Conservation (phyloP, 1,140 invertebrate species). For the Euura saliciscinereae region DNA sequence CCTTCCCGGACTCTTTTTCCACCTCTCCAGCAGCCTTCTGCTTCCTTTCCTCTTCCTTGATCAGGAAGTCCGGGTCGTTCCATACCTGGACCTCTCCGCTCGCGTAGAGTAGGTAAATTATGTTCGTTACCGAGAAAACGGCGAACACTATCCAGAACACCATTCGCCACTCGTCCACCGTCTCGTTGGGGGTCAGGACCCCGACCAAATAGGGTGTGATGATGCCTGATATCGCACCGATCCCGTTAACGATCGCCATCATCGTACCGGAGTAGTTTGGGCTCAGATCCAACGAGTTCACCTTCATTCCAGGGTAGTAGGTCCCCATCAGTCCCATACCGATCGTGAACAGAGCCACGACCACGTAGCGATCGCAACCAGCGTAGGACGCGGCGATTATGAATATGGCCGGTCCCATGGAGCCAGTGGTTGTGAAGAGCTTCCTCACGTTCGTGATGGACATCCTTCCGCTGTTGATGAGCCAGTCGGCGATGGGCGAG, state of each 20-base stretch:
- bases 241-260: conserved; percentile 80
- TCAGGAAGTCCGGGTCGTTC: conserved; percentile 32
- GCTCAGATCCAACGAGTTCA: conserved; percentile 81
- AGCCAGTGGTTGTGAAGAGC: conserved; percentile 73
- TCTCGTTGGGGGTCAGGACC: not conserved
- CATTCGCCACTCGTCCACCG: conserved; percentile 31
- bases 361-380: conserved; percentile 71
- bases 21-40: not conserved
- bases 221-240: conserved; percentile 1
- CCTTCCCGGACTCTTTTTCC: too few relatives aligned
- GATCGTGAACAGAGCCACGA: conserved; percentile 71
- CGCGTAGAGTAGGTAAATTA: conserved; percentile 54
- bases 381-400: conserved; percentile 81
- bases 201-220: not conserved
- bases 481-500: conserved; percentile 70
- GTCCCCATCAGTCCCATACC: conserved; percentile 77
- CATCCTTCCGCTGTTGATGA: conserved; percentile 64
- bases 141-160: conserved; percentile 63
- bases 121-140: conserved; percentile 57
- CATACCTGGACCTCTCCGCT: conserved; percentile 47
- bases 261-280: conserved; percentile 81
- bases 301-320: conserved; percentile 76
- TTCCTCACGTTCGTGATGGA: conserved; percentile 69
- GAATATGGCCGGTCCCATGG: conserved; percentile 75
- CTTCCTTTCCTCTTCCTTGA: not conserved